phyloP scores from a whole-genome alignment of 2,888 invertebrate species.

The Dryomyza anilis region DNA sequence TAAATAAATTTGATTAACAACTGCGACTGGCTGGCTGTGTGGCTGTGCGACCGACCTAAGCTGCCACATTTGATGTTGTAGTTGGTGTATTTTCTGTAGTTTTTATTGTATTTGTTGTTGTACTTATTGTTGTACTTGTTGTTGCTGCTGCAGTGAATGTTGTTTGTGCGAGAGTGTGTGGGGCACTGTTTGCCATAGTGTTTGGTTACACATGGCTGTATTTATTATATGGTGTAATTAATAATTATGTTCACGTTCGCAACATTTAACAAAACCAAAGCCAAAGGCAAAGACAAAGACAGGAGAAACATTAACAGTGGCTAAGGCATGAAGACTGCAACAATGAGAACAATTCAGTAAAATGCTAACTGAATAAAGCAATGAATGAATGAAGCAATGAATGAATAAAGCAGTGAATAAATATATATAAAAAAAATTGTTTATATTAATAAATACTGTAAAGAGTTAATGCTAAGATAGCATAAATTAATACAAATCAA shows the following conservation, averaged over 20 bases:
- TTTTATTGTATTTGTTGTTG: too few relatives aligned
- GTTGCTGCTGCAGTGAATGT: neutral
- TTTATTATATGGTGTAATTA: constrained; percentile 21
- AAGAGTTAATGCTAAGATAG: too few relatives aligned
- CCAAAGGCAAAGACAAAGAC: neutral
- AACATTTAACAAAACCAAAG: constrained; percentile 1
- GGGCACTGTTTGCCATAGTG: too few relatives aligned
- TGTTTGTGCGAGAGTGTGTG: neutral
- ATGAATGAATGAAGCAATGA: constrained; percentile 7
- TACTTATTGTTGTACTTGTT: neutral
- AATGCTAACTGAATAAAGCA: neutral
- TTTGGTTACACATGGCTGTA: too few relatives aligned
- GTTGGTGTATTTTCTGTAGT: neutral
- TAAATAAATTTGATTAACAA: constrained; percentile 15
- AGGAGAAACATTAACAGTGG: neutral
- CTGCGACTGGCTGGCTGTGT: too few relatives aligned
- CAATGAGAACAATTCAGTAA: too few relatives aligned
- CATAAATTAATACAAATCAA: too few relatives aligned
- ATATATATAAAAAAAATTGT: too few relatives aligned
- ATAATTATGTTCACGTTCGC: constrained; percentile 27
- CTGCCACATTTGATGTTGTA: constrained; percentile 1
- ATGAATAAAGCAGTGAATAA: too few relatives aligned
- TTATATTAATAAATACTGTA: too few relatives aligned
- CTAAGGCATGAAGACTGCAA: too few relatives aligned
- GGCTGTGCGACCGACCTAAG: neutral